A percentile compares a stretch with the other conserved stretches of the same genome.
phyloP scores from a whole-genome alignment of 2,888 invertebrate species.

The Nezara viridula region DNA sequence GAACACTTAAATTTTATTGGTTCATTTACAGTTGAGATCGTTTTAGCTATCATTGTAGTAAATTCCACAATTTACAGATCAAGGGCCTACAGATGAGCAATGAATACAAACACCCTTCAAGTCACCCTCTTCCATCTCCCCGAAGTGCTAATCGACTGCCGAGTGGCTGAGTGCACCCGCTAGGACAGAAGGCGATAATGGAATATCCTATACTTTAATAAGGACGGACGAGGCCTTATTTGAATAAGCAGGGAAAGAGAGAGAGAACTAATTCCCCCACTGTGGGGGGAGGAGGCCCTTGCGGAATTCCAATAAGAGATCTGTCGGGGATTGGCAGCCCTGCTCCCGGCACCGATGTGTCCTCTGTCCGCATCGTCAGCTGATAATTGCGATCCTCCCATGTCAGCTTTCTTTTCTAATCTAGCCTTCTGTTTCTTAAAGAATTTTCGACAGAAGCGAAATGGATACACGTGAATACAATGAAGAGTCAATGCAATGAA shows the following conservation, averaged over 20 bases:
- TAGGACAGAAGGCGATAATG: constrained; percentile 41
- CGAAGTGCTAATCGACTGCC: not conserved
- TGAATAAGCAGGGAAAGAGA: constrained; percentile 56
- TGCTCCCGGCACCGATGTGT: constrained; percentile 41
- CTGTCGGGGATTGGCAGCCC: constrained; percentile 54
- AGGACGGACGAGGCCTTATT: constrained; percentile 46
- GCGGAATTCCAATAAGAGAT: constrained; percentile 58
- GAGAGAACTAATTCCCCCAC: constrained; percentile 49
- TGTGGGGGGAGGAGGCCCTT: constrained; percentile 16
- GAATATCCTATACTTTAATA: constrained; percentile 59
- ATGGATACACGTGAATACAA: too few species aligned
- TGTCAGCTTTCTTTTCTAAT: constrained; percentile 34
- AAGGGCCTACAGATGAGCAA: not conserved
- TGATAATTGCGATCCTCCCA: constrained; percentile 8
- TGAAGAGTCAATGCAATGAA: too few species aligned
- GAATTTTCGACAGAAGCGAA: not conserved
- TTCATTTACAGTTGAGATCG: not conserved
- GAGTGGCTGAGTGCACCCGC: not conserved
- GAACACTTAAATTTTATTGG: not conserved
- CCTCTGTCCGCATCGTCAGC: constrained; percentile 2
- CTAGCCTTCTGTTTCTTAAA: not conserved
- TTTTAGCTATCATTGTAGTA: not conserved
- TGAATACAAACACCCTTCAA: not conserved
- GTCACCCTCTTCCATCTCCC: not conserved
- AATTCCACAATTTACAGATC: not conserved